Conservation (phyloP, 2,888 invertebrate species). For the Troides aeacus region DNA sequence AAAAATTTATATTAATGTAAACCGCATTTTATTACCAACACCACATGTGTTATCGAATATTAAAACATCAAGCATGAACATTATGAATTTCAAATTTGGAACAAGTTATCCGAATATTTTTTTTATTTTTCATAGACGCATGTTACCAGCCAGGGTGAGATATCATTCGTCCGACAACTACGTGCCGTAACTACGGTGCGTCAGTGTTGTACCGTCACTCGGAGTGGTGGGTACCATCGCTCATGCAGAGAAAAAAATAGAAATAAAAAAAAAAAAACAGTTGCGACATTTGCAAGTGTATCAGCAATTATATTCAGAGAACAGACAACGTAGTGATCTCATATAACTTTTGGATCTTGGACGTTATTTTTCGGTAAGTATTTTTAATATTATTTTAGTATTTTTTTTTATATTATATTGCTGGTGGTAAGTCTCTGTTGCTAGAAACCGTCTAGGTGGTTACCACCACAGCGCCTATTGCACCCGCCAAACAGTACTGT, state of each 20-base stretch:
- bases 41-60: not conserved
- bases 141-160: constrained; percentile 8
- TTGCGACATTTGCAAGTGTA: constrained; percentile 31
- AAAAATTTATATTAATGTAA: too few species aligned
- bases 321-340: not conserved
- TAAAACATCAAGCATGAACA: not conserved
- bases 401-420: too few species aligned
- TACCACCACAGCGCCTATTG: too few species aligned
- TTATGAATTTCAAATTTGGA: not conserved
- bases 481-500: too few species aligned
- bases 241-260: constrained; percentile 23
- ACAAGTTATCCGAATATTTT: not conserved
- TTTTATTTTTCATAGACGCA: constrained; percentile 20
- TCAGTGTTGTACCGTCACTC: constrained; percentile 65
- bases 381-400: not conserved
- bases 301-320: not conserved
- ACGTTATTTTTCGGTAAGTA: constrained; percentile 18
- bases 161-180: constrained; percentile 20
- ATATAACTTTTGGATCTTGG: not conserved
- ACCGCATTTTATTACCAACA: not conserved
- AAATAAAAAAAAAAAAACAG: constrained; percentile 10
- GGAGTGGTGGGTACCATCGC: constrained; percentile 56
- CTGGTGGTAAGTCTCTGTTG: too few species aligned
- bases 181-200: constrained; percentile 28
- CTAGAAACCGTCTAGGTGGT: too few species aligned